phyloP scores from a whole-genome alignment of 35 echinoderm and acorn worm genomes.

The Chiridota heheva region DNA sequence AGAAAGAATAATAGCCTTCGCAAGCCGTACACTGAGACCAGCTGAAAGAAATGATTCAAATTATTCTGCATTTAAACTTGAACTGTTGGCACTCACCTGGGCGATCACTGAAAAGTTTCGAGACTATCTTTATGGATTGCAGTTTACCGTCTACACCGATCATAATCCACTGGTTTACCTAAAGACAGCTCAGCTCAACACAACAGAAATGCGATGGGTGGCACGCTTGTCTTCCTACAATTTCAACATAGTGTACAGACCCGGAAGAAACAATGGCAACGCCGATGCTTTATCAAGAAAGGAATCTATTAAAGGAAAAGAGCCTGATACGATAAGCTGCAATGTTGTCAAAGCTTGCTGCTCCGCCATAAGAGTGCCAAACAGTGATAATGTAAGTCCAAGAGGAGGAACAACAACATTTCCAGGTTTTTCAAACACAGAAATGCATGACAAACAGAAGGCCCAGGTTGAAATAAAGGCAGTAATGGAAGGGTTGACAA shows the following conservation, averaged over 20 bases:
- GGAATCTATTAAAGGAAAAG: background rate
- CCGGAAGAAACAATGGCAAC: constrained; percentile 41
- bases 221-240: constrained; percentile 34
- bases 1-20: constrained; percentile 6
- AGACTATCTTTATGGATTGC: constrained; percentile 15
- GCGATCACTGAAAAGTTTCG: constrained; percentile 64
- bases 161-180: constrained; percentile 57
- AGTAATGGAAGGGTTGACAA: background rate
- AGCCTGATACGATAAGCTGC: background rate
- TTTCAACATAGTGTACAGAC: constrained; percentile 55
- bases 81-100: background rate
- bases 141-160: constrained; percentile 35
- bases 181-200: constrained; percentile 27
- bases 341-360: constrained; percentile 11
- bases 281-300: constrained; percentile 63
- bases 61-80: background rate
- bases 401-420: background rate
- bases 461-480: background rate
- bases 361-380: background rate
- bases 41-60: background rate
- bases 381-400: background rate
- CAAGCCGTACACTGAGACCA: background rate
- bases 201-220: constrained; percentile 46
- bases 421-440: background rate
- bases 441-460: constrained; percentile 4